A percentile compares a stretch with the other conserved stretches of the same genome.
Evolutionary conservation across 1,140 invertebrate genomes (phyloP).

Genomic region (Dendrolimus kikuchii): DNA sequence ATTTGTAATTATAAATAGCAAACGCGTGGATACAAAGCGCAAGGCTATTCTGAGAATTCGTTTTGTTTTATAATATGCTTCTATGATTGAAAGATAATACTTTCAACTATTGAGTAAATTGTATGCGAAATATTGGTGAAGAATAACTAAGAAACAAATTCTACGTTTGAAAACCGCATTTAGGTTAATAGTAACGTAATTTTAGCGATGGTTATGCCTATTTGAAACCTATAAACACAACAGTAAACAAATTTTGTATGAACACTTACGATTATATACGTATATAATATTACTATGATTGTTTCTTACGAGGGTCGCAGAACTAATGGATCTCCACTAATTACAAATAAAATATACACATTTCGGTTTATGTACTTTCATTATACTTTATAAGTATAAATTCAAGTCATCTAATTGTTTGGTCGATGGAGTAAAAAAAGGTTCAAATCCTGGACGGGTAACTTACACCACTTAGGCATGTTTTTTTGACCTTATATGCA

Average conservation of each 20-base stretch:
- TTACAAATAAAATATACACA: too few species aligned
- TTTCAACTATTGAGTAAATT: constrained; percentile 30
- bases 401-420: too few species aligned
- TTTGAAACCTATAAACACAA: constrained; percentile 28
- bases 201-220: constrained; percentile 21
- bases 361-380: too few species aligned
- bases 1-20: constrained; percentile 66
- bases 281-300: too few species aligned
- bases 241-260: constrained; percentile 7
- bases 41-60: constrained; percentile 57
- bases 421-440: too few species aligned
- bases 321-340: too few species aligned
- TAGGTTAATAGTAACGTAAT: constrained; percentile 31
- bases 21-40: constrained; percentile 59
- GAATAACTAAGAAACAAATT: constrained; percentile 31
- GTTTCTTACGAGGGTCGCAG: too few species aligned
- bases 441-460: too few species aligned
- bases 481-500: too few species aligned
- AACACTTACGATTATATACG: too few species aligned
- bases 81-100: constrained; percentile 41
- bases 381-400: too few species aligned
- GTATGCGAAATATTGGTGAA: constrained; percentile 26
- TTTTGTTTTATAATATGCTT: constrained; percentile 49
- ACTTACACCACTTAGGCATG: too few species aligned
- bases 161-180: constrained; percentile 31